Evolutionary conservation across 1,140 invertebrate species (phyloP).

Genomic region (Aphaenogaster rudis): DNA sequence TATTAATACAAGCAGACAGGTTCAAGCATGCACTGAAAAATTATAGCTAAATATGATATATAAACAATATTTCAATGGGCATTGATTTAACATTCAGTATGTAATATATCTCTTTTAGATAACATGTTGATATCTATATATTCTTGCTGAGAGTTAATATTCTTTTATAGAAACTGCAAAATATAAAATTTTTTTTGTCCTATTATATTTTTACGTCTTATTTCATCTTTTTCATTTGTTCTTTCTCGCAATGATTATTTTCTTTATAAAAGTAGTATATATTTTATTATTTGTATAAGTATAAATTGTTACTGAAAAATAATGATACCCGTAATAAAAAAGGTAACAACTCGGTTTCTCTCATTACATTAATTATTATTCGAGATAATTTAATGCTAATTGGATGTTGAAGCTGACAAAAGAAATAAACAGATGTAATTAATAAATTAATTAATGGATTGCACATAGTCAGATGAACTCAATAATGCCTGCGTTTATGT

Average conservation of each 20-base stretch:
- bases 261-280: not conserved
- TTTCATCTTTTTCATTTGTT: not conserved
- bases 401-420: conserved; percentile 21
- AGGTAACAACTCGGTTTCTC: not conserved
- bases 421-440: conserved; percentile 40
- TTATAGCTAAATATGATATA: not conserved
- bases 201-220: not conserved
- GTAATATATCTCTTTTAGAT: not conserved
- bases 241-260: not conserved
- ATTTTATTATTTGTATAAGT: not conserved
- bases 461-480: not conserved
- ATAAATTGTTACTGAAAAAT: not conserved
- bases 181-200: not conserved
- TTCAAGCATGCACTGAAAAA: not conserved
- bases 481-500: conserved; percentile 2
- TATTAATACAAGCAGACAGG: conserved; percentile 26
- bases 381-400: conserved; percentile 43
- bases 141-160: conserved; percentile 4
- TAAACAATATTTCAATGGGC: not conserved
- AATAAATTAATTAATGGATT: conserved; percentile 43
- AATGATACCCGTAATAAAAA: not conserved
- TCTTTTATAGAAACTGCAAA: not conserved
- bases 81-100: not conserved
- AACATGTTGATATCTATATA: not conserved
- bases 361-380: conserved; percentile 19